A percentile compares a stretch with the other conserved stretches of the same genome.
Evolutionary conservation across 2,888 invertebrate species (phyloP).

Genomic region (Mythimna vitellina): DNA sequence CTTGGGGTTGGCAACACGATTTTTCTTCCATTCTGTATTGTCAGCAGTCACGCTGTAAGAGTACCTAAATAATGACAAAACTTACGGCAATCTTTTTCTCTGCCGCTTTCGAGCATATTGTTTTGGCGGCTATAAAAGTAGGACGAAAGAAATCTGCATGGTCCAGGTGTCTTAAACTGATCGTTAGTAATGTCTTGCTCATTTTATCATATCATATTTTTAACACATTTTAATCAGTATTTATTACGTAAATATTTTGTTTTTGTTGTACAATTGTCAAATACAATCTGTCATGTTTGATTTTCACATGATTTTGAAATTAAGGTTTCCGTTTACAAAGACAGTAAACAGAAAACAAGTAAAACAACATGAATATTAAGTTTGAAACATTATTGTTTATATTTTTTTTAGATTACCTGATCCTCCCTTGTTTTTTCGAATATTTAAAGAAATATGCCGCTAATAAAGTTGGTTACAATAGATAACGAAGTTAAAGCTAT

Average conservation of each 20-base stretch:
- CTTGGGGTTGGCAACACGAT: too few relatives aligned
- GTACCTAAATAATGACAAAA: background rate
- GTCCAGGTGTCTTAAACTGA: slow-evolving; percentile 38
- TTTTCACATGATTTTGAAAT: slow-evolving; percentile 11
- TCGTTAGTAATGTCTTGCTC: slow-evolving; percentile 50
- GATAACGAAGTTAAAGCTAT: background rate
- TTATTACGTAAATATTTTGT: slow-evolving; percentile 53
- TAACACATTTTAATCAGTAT: slow-evolving; percentile 22
- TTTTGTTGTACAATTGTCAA: slow-evolving; percentile 8
- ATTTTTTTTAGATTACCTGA: too few relatives aligned
- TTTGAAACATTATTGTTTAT: too few relatives aligned
- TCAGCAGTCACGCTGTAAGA: too few relatives aligned
- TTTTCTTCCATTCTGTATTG: too few relatives aligned
- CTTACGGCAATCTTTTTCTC: slow-evolving; percentile 74
- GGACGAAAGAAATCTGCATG: slow-evolving; percentile 39
- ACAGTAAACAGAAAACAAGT: too few relatives aligned
- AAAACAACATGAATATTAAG: background rate
- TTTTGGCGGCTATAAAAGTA: slow-evolving; percentile 47
- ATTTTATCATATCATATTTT: slow-evolving; percentile 53
- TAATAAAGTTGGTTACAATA: background rate
- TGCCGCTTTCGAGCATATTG: slow-evolving; percentile 61
- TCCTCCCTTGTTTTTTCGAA: too few relatives aligned
- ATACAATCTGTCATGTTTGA: background rate
- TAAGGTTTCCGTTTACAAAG: slow-evolving; percentile 9
- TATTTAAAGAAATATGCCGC: background rate